Percentiles rank a stretch among this genome's conserved stretches.
Evolutionary conservation across 1,140 invertebrate species (phyloP).

Genomic region (Nasonia vitripennis): DNA sequence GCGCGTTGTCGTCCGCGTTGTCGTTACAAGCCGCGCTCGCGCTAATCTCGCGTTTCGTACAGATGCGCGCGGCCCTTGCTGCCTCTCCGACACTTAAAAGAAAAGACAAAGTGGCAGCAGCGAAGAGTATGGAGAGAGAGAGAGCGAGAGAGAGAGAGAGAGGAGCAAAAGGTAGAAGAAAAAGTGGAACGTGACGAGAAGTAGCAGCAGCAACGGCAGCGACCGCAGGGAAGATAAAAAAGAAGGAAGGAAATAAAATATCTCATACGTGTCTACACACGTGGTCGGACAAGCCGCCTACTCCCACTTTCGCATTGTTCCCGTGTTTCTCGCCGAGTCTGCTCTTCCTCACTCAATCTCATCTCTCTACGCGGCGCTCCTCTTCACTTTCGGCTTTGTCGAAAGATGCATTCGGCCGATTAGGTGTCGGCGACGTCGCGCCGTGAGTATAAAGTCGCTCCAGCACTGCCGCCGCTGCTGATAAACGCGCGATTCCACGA

Average conservation of each 20-base stretch:
- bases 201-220: not conserved
- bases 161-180: not conserved
- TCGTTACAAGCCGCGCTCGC: not conserved
- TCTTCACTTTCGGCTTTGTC: constrained; percentile 1
- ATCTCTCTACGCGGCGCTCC: not conserved
- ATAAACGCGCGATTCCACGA: constrained; percentile 5
- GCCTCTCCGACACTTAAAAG: not conserved
- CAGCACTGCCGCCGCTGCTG: not conserved
- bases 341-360: not conserved
- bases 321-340: not conserved
- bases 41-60: not conserved
- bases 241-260: constrained; percentile 21
- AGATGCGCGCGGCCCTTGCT: too few species aligned
- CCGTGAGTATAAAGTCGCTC: not conserved
- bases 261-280: constrained; percentile 43
- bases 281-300: not conserved
- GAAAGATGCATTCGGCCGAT: constrained; percentile 39
- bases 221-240: constrained; percentile 14
- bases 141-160: too few species aligned
- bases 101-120: constrained; percentile 11
- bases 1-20: not conserved
- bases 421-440: not conserved
- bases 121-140: too few species aligned
- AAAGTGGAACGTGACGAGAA: not conserved
- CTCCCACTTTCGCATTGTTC: not conserved